These are phyloP conservation scores for Romanomermis culicivorax DNA, from an alignment of 2,888 invertebrate genomes.

Conservation along the genomic window DNA sequence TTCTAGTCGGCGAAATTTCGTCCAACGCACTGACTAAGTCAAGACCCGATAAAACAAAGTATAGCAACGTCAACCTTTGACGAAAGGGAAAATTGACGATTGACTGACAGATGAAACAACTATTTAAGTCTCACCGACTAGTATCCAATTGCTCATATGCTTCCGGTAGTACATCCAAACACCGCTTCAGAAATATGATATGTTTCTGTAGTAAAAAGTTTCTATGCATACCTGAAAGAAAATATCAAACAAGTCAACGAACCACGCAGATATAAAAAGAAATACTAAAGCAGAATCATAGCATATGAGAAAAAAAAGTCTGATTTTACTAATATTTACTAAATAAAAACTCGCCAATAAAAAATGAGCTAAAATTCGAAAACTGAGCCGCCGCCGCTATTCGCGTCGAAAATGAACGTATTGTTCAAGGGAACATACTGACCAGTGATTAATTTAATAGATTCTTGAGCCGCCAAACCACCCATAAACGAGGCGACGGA, in stretches of 20 bases:
- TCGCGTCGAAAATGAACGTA: conserved; percentile 71
- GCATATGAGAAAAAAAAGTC: too few relatives aligned
- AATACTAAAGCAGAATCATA: too few relatives aligned
- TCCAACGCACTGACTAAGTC: background rate
- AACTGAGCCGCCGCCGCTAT: conserved; percentile 12
- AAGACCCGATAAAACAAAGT: background rate
- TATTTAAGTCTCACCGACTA: background rate
- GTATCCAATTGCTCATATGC: background rate
- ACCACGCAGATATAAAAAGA: too few relatives aligned
- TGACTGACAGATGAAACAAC: background rate
- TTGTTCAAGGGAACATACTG: conserved; percentile 92
- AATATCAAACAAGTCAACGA: too few relatives aligned
- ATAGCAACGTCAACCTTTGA: background rate
- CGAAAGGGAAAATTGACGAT: too few relatives aligned
- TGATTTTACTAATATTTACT: too few relatives aligned
- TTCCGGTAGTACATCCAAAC: background rate
- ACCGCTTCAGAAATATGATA: background rate
- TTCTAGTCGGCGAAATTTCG: background rate
- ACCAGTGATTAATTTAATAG: conserved; percentile 74
- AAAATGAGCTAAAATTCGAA: conserved; percentile 7
- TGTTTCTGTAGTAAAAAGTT: background rate
- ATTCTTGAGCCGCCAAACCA: conserved; percentile 84
- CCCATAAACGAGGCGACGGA: conserved; percentile 74
- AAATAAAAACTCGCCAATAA: too few relatives aligned
- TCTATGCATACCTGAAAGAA: background rate